Evolutionary conservation across 2,797 vertebrate species (phyloP), one percentile per base, ranked within the genome.

Genomic region (Enteromius thamalakanensis): DNA sequence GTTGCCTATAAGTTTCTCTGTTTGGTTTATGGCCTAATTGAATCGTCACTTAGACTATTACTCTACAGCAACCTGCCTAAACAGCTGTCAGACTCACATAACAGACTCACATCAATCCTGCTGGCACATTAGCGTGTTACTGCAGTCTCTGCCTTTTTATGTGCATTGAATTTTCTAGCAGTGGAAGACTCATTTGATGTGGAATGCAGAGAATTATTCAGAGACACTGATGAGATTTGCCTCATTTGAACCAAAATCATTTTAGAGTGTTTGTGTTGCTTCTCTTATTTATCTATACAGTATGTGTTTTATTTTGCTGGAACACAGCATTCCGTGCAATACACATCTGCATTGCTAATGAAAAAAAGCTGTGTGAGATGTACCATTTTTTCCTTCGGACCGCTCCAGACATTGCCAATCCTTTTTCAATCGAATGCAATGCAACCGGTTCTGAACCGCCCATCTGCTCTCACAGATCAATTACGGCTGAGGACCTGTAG

Each of bases 81-180:
- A 74, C 62, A 58, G 42, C 72, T 80, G 81, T 67, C 58, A 78
- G 58, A 80, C 67, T 70, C 53, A 2, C 79, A 67, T 37, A 81
- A 70, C 53, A 74, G 37, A 67, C 67, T 58, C 6, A 8, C 69
- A 84, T 75, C 74, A 82, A 34, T 79, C 77, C 68, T 74, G 75
- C 60, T 62, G n/a, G 69, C n/a, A 62, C 58, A 74, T 84, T 84
- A 72, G 51, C 64, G 26, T 65, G 37, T 53, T 21, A 21, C 53
- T 69, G 53, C 67, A 51, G 79, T 53, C 71, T 76, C 29, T 53
- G 79, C 34, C 40, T 81, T 80, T 77, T 29, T 53, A 81, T 82
- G 84, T 85, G 68, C 81, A 6, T 81, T 69, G 84, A 64, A 83
- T 82, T 77, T 29, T 64, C 32, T 65, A 74, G 40, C 26, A 8